Evolutionary conservation across 2,888 invertebrate genomes (phyloP).

Genomic region (Suillia variegata): DNA sequence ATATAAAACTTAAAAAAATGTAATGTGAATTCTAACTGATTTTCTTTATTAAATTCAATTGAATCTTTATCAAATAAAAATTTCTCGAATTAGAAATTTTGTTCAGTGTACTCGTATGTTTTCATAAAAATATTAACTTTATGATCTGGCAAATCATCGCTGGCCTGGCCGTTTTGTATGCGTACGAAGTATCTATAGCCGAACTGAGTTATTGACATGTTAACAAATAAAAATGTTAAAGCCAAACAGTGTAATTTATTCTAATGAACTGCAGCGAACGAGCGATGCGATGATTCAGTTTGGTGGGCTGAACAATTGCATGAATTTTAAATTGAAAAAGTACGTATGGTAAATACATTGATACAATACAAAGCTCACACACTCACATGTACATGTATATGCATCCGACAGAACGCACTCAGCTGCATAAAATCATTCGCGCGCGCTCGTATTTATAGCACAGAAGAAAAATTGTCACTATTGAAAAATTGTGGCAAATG

Average conservation of each 20-base stretch:
- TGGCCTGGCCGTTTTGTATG: no score
- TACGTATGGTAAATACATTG: not conserved
- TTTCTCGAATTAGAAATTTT: not conserved
- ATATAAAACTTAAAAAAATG: not conserved
- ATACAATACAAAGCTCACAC: no score
- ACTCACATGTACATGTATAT: not conserved
- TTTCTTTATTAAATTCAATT: not conserved
- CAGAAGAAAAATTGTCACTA: not conserved
- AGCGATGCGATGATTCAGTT: conserved; percentile 5
- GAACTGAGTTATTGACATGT: conserved; percentile 23
- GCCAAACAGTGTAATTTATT: not conserved
- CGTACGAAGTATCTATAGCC: not conserved
- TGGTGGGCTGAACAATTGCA: conserved; percentile 2
- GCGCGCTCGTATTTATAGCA: no score
- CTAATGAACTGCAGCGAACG: conserved; percentile 20
- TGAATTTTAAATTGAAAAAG: not conserved
- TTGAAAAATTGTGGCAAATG: conserved; percentile 13
- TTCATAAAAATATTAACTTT: no score
- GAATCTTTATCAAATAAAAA: not conserved
- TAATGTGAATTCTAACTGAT: not conserved
- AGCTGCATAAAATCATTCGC: no score
- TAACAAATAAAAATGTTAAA: conserved; percentile 21
- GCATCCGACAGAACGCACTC: no score
- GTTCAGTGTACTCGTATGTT: no score
- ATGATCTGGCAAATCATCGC: conserved; percentile 25